These are phyloP conservation scores for Karalla daura DNA, from an alignment of 2,797 vertebrate genomes.

Conservation along the genomic window DNA sequence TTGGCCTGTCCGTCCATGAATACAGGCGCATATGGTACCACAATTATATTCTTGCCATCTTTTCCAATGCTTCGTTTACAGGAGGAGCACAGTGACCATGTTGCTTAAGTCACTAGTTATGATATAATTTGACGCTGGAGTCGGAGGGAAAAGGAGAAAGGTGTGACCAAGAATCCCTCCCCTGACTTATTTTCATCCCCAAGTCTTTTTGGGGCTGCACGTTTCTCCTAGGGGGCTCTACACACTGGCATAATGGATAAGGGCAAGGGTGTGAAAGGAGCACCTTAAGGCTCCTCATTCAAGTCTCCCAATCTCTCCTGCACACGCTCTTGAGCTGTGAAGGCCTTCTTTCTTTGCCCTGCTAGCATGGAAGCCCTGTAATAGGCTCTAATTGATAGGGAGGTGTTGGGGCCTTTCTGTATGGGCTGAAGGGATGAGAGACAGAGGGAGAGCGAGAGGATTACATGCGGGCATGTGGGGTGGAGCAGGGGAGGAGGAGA, in stretches of 20 bases:
- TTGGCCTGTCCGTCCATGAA: slow-evolving; percentile 20
- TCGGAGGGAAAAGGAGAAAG: slow-evolving; percentile 62
- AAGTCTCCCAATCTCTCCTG: slow-evolving; percentile 83
- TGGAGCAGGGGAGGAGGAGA: slow-evolving; percentile 78
- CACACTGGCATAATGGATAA: slow-evolving; percentile 81
- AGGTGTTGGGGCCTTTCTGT: slow-evolving; percentile 95
- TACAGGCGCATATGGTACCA: slow-evolving; percentile 24
- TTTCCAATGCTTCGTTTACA: slow-evolving; percentile 45
- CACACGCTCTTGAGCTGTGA: slow-evolving; percentile 89
- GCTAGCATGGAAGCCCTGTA: slow-evolving; percentile 95
- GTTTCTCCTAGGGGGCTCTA: slow-evolving; percentile 75
- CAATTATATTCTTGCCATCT: slow-evolving; percentile 33
- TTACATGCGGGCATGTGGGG: slow-evolving; percentile 72
- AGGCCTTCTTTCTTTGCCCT: slow-evolving; percentile 90
- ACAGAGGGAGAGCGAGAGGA: slow-evolving; percentile 66
- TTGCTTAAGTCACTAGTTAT: slow-evolving; percentile 74
- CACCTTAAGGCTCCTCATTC: slow-evolving; percentile 84
- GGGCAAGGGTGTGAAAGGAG: slow-evolving; percentile 83
- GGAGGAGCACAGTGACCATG: slow-evolving; percentile 72
- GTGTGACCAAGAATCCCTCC: slow-evolving; percentile 79
- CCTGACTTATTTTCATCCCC: slow-evolving; percentile 78
- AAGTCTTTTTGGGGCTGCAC: slow-evolving; percentile 72
- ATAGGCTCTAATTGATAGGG: slow-evolving; percentile 99
- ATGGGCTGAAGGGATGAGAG: slow-evolving; percentile 86
- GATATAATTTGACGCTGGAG: slow-evolving; percentile 79